Evolutionary conservation across 2,797 vertebrate genomes (phyloP), one percentile per base, ranked within the genome.

Genomic region (Melanotaenia trifasciata): DNA sequence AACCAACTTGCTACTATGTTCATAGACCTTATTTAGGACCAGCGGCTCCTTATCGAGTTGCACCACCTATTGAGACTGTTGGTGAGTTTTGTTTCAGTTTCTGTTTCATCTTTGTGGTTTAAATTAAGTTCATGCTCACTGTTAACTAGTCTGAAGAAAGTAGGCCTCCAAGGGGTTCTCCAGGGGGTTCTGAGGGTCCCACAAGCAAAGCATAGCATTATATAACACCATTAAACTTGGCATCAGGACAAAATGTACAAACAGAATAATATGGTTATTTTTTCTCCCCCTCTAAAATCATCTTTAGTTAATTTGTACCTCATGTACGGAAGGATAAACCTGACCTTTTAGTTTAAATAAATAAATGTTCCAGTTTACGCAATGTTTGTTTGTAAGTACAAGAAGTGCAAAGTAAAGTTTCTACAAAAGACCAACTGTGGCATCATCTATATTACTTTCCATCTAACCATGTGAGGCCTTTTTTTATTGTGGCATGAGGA

Each of bases 321-420:
- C 2, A 0, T 58, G 11, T 58, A 14, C 5, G 72, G 26, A 54
- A 24, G 26, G 5, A 26, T 14, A 58, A 61, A 64, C 16, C 7
- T 40, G 33, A 33, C 14, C 22, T 0, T 1, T 9, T 67, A 26
- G 28, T 38, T 40, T n/a, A 62, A 60, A 28, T 10, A 0, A 26
- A 60, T 45, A 33, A 13, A 51, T 10, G 18, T 72, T 13, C 43
- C 14, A 43, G 22, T 35, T 10, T 85, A 67, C 77, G 22, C 9
- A 13, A 38, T 79, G 38, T 74, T 1, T 80, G 56, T 74, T 58
- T 78, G 47, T 80, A 68, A 30, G 35, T 70, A 38, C 6, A 6
- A 51, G 18, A 75, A 68, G 47, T 77, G 58, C 73, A 4, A 83
- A 88, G 86, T 91, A 87, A 92, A 89, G 67, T 78, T 85, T 81